Evolutionary conservation across 2,797 vertebrate genomes (phyloP), one percentile per base, ranked within the genome.

Genomic region (Lophotriccus pileatus): DNA sequence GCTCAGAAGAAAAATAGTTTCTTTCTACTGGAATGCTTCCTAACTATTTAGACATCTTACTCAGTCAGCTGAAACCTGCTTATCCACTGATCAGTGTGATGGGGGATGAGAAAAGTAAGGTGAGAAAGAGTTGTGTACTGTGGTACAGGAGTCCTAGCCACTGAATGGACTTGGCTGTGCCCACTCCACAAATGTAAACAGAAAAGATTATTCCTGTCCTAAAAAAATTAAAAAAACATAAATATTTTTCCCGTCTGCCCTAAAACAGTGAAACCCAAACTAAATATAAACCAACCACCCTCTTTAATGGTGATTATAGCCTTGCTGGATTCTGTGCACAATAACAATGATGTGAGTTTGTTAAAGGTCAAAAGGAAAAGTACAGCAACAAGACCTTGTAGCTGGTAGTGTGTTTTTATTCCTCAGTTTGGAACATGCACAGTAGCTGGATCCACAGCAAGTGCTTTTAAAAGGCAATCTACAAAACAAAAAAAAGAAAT

Each of bases 361-460:
- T 70, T 89, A 90, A 78, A 86, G 34, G 49, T 83, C 75, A 36
- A 60, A 73, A 87, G 95, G 93, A 94, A 96, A 97, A 96, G n/a
- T 90, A 93, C 89, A 93, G 84, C 77, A 82, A 53, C 3, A 19
- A 78, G 79, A 73, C 69, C 74, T 75, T 56, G 67, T 66, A 81
- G 34, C 75, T 84, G 64, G n/a, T 74, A 86, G 49, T 6, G 11
- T 62, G 49, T 55, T 88, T 94, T 84, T 81, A 30, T 91, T 91
- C 41, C 70, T 94, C 63, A 50, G 74, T 16, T 69, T 79, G 34
- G 56, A 79, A 34, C 18, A 27, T 23, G 58, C 1, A 1, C 53
- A 36, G 89, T 68, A 93, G 44, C 63, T 86, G 70, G 14, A 52
- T 70, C 36, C 19, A 60, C 3, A 50, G 47, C n/a, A 49, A 87